Base-by-base conservation (phyloP, 2,888 invertebrate species). In the Drosophila helvetica region DNA sequence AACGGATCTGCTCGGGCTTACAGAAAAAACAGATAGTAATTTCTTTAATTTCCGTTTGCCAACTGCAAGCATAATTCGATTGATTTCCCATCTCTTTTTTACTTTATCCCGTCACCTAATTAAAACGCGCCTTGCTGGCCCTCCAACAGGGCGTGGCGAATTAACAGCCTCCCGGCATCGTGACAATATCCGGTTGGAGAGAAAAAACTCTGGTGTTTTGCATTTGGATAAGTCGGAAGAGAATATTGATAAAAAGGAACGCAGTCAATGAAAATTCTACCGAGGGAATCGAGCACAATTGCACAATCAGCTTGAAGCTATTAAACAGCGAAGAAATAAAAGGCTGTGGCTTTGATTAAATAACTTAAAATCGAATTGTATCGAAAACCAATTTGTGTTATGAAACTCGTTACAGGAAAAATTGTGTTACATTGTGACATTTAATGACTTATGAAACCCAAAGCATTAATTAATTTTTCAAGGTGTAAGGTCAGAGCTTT, bases 131-230 rank as follows among this genome's bases (percentile, higher is more conserved):
- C 60, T 64, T 48, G 66, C 68, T 57, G 48, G 56, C 19, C 47
- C 46, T 47, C 42, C 53, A n/a, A 25, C 12, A 46, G 46, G 74
- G 86, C 55, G 69, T 57, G 66, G 63, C 61, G 73, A 66, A 66
- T 76, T 52, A 74, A 78, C 65, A 61, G 66, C 25, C 42, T 55
- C 27, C 30, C 45, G 47, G 58, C 54, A 57, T 58, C 53, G 69
- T 69, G 61, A 57, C 68, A 81, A 75, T 74, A 69, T 83, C 82
- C 77, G 81, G 63, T 60, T 71, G 47, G 53, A 38, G 19, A 17
- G 15, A 57, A 54, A 46, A 50, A 47, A 38, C 50, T 50, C 60
- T 48, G 46, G 38, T 48, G 55, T 33, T 4, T 15, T 33, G 25
- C 62, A 51, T 42, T 18, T 51, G 3, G 56, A 51, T 53, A 62